Evolutionary conservation across 2,113 vertebrate species (phyloP).

Genomic region (Circaetus cinerascens): DNA sequence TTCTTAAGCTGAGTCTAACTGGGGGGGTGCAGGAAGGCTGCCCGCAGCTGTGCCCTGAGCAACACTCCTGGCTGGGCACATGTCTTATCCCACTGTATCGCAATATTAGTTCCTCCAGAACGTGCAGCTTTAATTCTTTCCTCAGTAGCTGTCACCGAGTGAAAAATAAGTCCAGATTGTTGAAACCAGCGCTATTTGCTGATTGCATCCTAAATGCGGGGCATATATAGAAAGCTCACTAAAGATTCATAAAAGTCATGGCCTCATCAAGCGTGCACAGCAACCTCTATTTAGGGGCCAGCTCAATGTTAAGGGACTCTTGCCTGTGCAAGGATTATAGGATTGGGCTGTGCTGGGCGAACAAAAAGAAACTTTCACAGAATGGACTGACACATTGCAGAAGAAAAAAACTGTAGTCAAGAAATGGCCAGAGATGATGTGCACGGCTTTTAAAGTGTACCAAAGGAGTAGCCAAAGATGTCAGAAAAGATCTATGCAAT

Average conservation of each 20-base stretch:
- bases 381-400: too few relatives aligned
- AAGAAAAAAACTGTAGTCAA: neutral
- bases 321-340: neutral
- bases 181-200: neutral
- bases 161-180: neutral
- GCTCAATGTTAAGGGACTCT: neutral
- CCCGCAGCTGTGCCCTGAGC: neutral
- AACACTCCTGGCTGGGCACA: accelerated
- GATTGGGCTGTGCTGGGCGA: accelerated
- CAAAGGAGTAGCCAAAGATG: neutral
- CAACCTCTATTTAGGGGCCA: neutral
- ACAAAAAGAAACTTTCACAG: neutral
- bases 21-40: neutral
- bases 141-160: neutral
- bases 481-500: neutral
- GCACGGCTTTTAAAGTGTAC: neutral
- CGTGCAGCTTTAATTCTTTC: neutral
- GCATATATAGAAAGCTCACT: neutral
- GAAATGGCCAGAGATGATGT: neutral
- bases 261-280: neutral
- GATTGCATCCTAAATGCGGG: neutral
- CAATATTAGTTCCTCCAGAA: neutral
- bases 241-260: neutral
- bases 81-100: neutral
- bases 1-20: neutral